Evolutionary conservation across 2,888 invertebrate genomes (phyloP).

Genomic region (Chesias legatella): DNA sequence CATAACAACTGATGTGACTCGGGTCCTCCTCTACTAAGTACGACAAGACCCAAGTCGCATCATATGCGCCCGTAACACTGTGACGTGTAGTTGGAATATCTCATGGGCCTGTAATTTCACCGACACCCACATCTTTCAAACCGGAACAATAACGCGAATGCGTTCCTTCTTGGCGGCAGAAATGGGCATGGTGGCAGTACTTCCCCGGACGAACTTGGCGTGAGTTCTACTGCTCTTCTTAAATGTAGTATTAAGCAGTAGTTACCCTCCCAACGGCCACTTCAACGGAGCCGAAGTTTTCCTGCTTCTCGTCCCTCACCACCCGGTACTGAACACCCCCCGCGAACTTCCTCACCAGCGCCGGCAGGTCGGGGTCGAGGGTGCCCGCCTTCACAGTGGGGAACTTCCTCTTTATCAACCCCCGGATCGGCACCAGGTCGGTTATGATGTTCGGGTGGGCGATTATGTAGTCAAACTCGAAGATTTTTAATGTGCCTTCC

Average conservation of each 20-base stretch:
- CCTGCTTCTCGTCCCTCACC: slow-evolving; percentile 83
- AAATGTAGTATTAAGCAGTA: background rate
- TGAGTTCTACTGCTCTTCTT: too few species aligned
- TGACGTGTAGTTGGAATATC: too few species aligned
- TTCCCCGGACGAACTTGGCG: too few species aligned
- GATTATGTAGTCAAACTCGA: slow-evolving; percentile 87
- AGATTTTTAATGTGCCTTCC: slow-evolving; percentile 83
- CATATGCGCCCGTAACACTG: too few species aligned
- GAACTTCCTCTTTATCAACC: slow-evolving; percentile 88
- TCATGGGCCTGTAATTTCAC: too few species aligned
- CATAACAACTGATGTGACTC: too few species aligned
- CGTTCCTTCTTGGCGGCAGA: too few species aligned
- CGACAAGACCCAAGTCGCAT: too few species aligned
- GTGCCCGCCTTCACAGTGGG: slow-evolving; percentile 85
- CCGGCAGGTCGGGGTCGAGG: slow-evolving; percentile 82
- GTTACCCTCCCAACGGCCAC: slow-evolving; percentile 86
- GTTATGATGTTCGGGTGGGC: slow-evolving; percentile 90
- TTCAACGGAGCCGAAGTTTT: slow-evolving; percentile 85
- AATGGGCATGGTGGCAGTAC: background rate
- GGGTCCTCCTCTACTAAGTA: too few species aligned
- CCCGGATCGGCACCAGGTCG: slow-evolving; percentile 87
- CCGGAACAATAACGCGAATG: too few species aligned
- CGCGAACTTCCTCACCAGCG: slow-evolving; percentile 82
- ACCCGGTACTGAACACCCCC: slow-evolving; percentile 86
- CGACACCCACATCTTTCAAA: too few species aligned